Conservation (phyloP, 2,888 invertebrate genomes). For the Hirtodrosophila alboralis region DNA sequence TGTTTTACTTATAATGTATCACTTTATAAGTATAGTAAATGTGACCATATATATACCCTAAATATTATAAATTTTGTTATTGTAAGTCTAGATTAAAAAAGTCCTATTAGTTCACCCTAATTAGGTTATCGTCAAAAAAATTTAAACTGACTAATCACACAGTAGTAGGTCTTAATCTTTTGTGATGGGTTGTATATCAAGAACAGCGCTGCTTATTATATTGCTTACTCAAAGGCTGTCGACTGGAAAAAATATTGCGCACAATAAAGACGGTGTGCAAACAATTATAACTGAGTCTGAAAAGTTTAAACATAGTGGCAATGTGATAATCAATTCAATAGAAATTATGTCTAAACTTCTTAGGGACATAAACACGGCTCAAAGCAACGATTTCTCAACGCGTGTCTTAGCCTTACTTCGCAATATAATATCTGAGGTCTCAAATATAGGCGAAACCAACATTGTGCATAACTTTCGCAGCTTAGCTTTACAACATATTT, state of each 20-base stretch:
- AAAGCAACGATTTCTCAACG: constrained; percentile 35
- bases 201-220: constrained; percentile 27
- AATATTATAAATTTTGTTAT: too few species aligned
- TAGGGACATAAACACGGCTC: constrained; percentile 2
- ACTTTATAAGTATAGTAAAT: too few species aligned
- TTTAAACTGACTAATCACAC: constrained; percentile 19
- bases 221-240: constrained; percentile 20
- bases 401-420: constrained; percentile 47
- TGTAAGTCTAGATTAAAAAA: neutral
- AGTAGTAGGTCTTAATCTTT: constrained; percentile 42
- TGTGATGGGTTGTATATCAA: constrained; percentile 38
- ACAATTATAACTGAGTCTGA: neutral
- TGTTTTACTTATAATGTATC: too few species aligned
- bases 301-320: constrained; percentile 1
- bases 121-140: constrained; percentile 3
- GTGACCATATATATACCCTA: too few species aligned
- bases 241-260: constrained; percentile 11
- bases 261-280: neutral
- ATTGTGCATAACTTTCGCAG: constrained; percentile 45
- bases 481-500: constrained; percentile 44
- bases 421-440: constrained; percentile 44
- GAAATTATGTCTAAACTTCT: constrained; percentile 5
- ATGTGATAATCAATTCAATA: constrained; percentile 22
- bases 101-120: constrained; percentile 31
- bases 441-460: constrained; percentile 42